phyloP scores from a whole-genome alignment of 2,113 vertebrate species.

The Chaetodon auriga region DNA sequence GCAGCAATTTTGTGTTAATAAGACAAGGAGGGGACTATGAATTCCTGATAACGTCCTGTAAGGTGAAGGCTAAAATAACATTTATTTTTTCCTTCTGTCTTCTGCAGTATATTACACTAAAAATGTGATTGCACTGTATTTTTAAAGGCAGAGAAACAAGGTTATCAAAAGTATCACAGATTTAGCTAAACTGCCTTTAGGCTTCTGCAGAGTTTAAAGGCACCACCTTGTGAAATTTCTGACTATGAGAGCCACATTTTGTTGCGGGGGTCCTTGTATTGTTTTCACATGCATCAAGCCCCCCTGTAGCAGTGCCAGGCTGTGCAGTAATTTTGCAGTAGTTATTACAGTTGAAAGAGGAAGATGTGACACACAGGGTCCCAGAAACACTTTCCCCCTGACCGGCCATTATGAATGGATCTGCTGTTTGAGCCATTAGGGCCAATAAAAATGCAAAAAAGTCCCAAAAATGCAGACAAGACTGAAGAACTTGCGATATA shows the following conservation, averaged over 20 bases:
- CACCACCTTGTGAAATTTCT: neutral
- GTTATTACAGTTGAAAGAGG: neutral
- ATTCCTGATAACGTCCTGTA: slow-evolving; percentile 7
- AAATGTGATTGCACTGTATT: neutral
- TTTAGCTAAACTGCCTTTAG: neutral
- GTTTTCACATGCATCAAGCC: neutral
- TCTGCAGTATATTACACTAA: neutral
- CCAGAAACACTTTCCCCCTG: neutral
- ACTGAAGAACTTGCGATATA: neutral
- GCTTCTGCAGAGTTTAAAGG: neutral
- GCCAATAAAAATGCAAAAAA: neutral
- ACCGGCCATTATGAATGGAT: neutral
- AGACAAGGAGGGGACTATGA: slow-evolving; percentile 7
- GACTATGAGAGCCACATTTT: neutral
- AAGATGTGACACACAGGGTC: neutral
- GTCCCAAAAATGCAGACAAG: neutral
- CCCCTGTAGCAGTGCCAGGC: neutral
- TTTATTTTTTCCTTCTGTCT: slow-evolving; percentile 4
- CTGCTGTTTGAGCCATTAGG: slow-evolving; percentile 1
- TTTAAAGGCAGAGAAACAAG: neutral
- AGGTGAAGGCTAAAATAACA: neutral
- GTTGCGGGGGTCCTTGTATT: neutral
- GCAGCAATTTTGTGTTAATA: slow-evolving; percentile 37
- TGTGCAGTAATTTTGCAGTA: neutral
- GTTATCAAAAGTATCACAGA: neutral